Evolutionary conservation across 23 tunicate species (phyloP).

Genomic region (Ciona savignyi): DNA sequence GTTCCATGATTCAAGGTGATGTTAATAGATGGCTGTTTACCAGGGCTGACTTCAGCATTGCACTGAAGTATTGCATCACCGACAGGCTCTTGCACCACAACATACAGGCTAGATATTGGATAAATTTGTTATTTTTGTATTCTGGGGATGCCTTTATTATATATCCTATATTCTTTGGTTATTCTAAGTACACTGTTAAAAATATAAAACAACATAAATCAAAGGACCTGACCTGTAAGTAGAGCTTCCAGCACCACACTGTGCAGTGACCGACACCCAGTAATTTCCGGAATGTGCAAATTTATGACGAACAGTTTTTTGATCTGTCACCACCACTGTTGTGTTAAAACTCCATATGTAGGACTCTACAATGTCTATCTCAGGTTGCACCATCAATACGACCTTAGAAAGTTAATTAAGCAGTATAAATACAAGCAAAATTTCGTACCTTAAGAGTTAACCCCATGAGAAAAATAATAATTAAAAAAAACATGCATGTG

Average conservation of each 20-base stretch:
- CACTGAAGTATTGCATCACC: background rate
- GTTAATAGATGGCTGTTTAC: background rate
- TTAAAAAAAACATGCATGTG: too few species aligned
- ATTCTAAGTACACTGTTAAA: too few species aligned
- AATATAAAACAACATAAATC: too few species aligned
- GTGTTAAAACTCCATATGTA: background rate
- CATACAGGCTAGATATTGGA: background rate
- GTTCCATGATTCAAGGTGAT: background rate
- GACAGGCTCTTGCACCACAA: background rate
- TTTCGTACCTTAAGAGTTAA: too few species aligned
- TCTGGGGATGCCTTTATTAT: too few species aligned
- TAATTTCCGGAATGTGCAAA: background rate
- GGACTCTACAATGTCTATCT: background rate
- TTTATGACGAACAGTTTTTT: background rate
- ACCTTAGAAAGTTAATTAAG: too few species aligned
- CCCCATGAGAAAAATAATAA: too few species aligned
- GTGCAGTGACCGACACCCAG: slow-evolving; percentile 1
- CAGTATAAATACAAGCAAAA: too few species aligned
- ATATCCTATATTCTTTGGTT: too few species aligned
- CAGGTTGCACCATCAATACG: background rate
- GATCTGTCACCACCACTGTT: background rate
- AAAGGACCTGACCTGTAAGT: background rate
- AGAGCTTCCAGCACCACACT: background rate
- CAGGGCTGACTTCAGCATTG: background rate
- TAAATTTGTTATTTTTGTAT: background rate